Evolutionary conservation across 2,797 vertebrate species (phyloP), one percentile per base, ranked within the genome.

Genomic region (Coilia nasus): DNA sequence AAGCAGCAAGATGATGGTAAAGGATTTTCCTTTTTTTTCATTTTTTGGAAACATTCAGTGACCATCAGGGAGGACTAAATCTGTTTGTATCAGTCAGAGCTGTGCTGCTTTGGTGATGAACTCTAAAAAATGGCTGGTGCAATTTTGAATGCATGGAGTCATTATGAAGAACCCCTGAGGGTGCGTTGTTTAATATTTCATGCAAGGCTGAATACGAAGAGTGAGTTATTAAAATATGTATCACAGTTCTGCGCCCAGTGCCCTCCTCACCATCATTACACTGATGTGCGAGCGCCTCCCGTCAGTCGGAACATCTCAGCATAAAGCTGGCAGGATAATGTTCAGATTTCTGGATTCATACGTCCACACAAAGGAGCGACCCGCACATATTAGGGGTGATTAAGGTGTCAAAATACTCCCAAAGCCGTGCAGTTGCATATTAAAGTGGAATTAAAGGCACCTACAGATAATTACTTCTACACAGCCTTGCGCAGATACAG

Each of bases 161-260:
- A 81, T 88, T 90, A 85, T 75, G 9, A 44, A 64, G 60, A 54
- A 64, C 83, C 85, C 86, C 83, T 82, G 62, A 88, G 87, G 86
- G 85, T 64, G 28, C 75, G 28, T 85, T 86, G 80, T 88, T 87
- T 84, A 86, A 87, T 88, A 84, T 88, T 87, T 87, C 82, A 88
- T 87, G 54, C 78, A 87, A 89, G 50, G 50, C 82, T 83, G 85
- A 87, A 84, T 86, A 75, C 59, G 25, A 81, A 67, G 86, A 85
- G 86, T 28, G 44, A 28, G 83, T 82, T 88, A 81, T 86, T 89
- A 89, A 86, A 90, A 87, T 86, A 89, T 89, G 82, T 83, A 88
- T 89, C 84, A 64, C 57, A 23, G 71, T 88, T 86, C 85, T 78
- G 83, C 80, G 84, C 64, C 67, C 80, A 83, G 62, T 57, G 60